Conservation (phyloP, 2,113 vertebrate species). For the Rhabdornis inornatus region DNA sequence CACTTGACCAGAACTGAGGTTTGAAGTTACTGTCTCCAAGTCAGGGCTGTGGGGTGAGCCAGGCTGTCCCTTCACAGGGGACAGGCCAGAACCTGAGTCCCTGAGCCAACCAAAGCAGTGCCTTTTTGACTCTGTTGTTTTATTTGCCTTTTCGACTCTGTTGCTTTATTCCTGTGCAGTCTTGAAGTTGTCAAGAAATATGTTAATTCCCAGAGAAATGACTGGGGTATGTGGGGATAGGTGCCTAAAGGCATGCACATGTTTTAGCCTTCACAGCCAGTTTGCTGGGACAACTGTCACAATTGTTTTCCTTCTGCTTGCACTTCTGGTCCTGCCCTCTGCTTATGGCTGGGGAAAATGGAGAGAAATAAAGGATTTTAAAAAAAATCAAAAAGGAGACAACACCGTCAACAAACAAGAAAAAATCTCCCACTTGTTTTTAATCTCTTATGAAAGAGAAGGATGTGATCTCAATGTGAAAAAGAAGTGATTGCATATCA, state of each 20-base stretch:
- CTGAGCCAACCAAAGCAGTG: neutral
- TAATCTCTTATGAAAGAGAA: neutral
- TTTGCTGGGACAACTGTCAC: slow-evolving; percentile 27
- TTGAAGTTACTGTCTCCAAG: neutral
- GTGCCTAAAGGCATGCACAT: neutral
- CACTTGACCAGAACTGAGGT: neutral
- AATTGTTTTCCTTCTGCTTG: neutral
- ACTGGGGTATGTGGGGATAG: neutral
- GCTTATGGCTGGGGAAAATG: neutral
- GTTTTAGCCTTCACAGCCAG: neutral
- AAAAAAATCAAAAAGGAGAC: neutral
- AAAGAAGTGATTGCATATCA: neutral
- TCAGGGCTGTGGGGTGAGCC: neutral
- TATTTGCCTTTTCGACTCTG: neutral
- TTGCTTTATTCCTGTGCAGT: neutral
- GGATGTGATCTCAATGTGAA: neutral
- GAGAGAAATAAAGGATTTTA: neutral
- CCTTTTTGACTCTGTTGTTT: neutral
- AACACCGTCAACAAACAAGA: neutral
- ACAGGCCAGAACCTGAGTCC: neutral
- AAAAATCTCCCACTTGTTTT: neutral
- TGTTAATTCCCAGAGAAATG: neutral
- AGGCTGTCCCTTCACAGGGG: neutral
- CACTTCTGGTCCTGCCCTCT: neutral
- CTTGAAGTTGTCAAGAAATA: neutral